Conservation (phyloP, 2,797 vertebrate species). For the Scyliorhinus canicula region DNA sequence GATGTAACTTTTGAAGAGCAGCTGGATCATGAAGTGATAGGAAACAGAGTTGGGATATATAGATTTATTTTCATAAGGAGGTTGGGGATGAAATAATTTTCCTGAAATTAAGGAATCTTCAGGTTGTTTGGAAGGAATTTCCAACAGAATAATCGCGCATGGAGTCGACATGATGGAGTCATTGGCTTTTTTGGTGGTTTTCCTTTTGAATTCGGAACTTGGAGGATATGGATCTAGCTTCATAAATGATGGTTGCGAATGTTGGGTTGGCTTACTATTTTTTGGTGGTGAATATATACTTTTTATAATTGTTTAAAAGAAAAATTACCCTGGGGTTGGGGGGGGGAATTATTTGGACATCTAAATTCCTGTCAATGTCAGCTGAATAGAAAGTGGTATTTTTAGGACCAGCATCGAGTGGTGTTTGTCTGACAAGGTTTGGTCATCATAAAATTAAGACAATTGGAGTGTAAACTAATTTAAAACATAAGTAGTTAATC, state of each 20-base stretch:
- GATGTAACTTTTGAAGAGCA: neutral
- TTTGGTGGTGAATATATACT: neutral
- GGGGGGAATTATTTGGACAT: neutral
- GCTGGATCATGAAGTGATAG: neutral
- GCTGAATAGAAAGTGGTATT: neutral
- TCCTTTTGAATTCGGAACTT: too few species aligned
- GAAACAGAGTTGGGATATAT: neutral
- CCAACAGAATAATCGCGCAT: neutral
- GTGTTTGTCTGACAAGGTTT: neutral
- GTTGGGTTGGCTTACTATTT: neutral
- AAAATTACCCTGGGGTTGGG: neutral
- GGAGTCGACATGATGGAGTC: neutral
- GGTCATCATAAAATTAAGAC: neutral
- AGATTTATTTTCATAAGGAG: neutral
- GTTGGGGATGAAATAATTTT: neutral
- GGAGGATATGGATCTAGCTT: too few species aligned
- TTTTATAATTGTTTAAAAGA: neutral
- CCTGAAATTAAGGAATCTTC: neutral
- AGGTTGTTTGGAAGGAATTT: neutral
- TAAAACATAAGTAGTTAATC: neutral
- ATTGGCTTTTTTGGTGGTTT: too few species aligned
- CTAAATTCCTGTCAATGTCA: neutral
- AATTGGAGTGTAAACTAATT: too few species aligned
- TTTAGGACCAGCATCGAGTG: neutral
- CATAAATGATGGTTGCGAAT: too few species aligned